Base-by-base conservation (phyloP, 1,140 invertebrate genomes). In the Pseudomyrmex cubaensis region DNA sequence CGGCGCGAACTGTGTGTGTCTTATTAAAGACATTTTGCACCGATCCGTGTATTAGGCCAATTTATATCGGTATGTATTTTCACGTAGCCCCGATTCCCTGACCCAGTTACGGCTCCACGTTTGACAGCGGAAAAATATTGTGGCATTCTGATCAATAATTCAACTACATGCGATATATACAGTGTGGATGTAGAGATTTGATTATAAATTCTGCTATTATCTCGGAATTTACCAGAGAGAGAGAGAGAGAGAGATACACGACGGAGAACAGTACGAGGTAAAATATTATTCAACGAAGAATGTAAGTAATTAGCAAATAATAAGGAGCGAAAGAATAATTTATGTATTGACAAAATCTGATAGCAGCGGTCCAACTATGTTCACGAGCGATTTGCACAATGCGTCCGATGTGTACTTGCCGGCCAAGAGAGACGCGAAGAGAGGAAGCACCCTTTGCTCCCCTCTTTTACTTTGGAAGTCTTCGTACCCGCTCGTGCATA, bases 401-500 rank as follows among this genome's bases (percentile, higher is more conserved):
- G 35, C 5, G 76, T 70, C 35, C 64, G 10, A 69, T 44, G 64
- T 44, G 64, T 72, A 59, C 52, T 80, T 12, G 54, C 46, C 52
- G 80, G 72, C 25, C 59, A 64, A 76, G 46, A 46, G 48, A 48
- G 74, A 59, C 2, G 54, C 54, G 66, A 9, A 12, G 35, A 35
- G 25, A 66, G 73, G 17, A 15, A 46, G 35, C 50, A 35, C 74
- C 61, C 72, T 77, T 83, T 77, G 78, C 82, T 61, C 76, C 73
- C 35, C 35, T 35, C 82, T 76, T 82, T 88, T 86, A 64, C 73
- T 82, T 76, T 70, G 46, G 73, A 89, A 90, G 85, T 82, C 82
- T 85, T 78, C 59, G 72, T 83, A 87, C 83, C 84, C 85, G 74
- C 82, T 87, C 83, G 78, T 91, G 90, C 91, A 91, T 91, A 91